These are phyloP conservation scores for Ephestia elutella DNA, from an alignment of 1,140 invertebrate species.

Conservation along the genomic window DNA sequence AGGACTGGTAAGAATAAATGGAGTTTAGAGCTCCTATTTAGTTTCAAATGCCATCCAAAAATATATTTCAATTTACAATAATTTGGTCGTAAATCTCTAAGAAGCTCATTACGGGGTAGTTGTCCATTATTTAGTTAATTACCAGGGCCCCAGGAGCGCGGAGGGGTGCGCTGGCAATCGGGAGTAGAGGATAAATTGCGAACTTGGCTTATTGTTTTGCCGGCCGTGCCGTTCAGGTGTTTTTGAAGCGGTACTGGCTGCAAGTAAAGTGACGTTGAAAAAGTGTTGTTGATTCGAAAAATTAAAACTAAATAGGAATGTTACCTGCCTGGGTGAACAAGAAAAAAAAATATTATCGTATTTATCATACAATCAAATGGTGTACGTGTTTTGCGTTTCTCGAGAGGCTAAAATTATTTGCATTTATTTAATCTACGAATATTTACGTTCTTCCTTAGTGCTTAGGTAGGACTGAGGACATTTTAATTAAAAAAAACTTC, in stretches of 20 bases:
- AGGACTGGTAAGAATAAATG: too few species aligned
- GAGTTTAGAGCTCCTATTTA: too few species aligned
- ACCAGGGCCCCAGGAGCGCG: constrained; percentile 15
- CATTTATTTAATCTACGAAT: too few species aligned
- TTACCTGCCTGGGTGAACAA: too few species aligned
- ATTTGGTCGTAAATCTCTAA: constrained; percentile 18
- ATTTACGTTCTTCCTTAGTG: too few species aligned
- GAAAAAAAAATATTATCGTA: too few species aligned
- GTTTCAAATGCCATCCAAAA: background rate
- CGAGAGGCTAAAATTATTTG: too few species aligned
- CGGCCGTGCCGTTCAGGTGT: constrained; percentile 35
- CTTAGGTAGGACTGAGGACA: too few species aligned
- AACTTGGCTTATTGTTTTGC: constrained; percentile 51
- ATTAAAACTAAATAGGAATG: too few species aligned
- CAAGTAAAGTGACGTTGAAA: constrained; percentile 3
- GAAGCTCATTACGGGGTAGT: constrained; percentile 32
- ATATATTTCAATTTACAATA: constrained; percentile 8
- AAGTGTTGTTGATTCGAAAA: background rate
- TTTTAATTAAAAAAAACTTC: too few species aligned
- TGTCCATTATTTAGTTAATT: constrained; percentile 37
- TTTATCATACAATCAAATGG: too few species aligned
- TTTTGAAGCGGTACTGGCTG: constrained; percentile 33
- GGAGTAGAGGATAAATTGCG: constrained; percentile 39
- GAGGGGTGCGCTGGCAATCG: constrained; percentile 23
- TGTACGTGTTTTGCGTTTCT: too few species aligned